Base-by-base conservation (phyloP, 2,888 invertebrate genomes). In the Ornithoptera priamus region DNA sequence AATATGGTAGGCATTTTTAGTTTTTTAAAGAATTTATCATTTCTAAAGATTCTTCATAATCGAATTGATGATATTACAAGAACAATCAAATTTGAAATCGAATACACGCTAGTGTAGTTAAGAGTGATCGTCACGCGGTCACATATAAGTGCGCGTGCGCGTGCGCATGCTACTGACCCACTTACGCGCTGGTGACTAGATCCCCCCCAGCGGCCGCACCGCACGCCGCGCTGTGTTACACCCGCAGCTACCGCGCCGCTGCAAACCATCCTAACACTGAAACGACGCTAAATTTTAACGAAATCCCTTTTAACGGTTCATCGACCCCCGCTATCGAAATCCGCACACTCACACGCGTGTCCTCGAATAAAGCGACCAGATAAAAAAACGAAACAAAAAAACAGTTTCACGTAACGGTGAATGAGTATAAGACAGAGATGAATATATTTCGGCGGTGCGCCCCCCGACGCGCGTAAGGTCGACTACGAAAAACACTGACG, bases 401-500 rank as follows among this genome's bases (percentile, higher is more conserved):
- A 86, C 84, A 78, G 79, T 77, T 75, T 76, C 79, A 80, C 75
- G 80, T 86, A 88, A 85, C 89, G 83, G 87, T 89, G 83, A 88
- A 90, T 88, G 85, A 90, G 85, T 81, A 88, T 78, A 76, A 89
- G 91, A 92, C 85, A 88, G 92, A 91, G 91, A 92, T 89, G 87
- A 90, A 86, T 86, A 89, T 91, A 92, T 91, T 91, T 92, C 83
- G 91, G 88, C 84, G 74, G 83, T 78, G 82, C 81, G 84, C 85
- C 84, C 85, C 80, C 78, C 81, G 80, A 85, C 46, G 46, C 12
- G 46, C 46, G 83, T 91, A 90, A 91, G 90, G 89, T 92, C 90
- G 90, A 79, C 89, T 80, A 88, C 89, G 89, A 91, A 91, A 92
- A 91, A 90, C 86, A 92, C 91, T 92, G 90, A 92, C 90, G 92